These are phyloP conservation scores for Salvator merianae DNA, from an alignment of 2,113 vertebrate species.

Conservation along the genomic window DNA sequence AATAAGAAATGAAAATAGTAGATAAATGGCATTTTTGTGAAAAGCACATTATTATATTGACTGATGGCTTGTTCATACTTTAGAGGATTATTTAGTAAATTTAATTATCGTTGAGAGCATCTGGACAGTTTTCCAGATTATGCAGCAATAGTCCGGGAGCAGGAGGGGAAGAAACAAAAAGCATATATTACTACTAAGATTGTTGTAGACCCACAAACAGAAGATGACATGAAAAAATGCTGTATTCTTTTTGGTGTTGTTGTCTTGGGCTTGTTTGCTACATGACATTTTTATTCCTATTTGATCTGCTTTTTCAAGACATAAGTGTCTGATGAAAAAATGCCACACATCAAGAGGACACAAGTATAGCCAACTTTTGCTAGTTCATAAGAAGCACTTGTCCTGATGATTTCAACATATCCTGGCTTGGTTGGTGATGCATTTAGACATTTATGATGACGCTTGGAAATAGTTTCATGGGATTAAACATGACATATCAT, in stretches of 20 bases:
- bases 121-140: too few species aligned
- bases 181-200: background rate
- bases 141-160: too few species aligned
- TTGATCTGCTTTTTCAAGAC: background rate
- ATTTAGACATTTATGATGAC: background rate
- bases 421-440: background rate
- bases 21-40: too few species aligned
- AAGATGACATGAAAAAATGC: background rate
- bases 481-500: background rate
- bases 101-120: too few species aligned
- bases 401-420: slow-evolving; percentile 7
- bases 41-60: too few species aligned
- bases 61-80: too few species aligned
- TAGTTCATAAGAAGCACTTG: background rate
- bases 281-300: background rate
- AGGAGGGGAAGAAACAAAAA: background rate
- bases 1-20: too few species aligned
- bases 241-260: background rate
- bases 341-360: background rate
- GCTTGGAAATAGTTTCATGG: background rate
- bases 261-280: background rate
- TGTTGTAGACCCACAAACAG: background rate
- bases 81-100: too few species aligned
- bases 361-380: background rate
- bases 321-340: background rate